Percentiles rank a stretch among this genome's conserved stretches.
Evolutionary conservation across 2,888 invertebrate genomes (phyloP).

Genomic region (Andrena chrysosceles): DNA sequence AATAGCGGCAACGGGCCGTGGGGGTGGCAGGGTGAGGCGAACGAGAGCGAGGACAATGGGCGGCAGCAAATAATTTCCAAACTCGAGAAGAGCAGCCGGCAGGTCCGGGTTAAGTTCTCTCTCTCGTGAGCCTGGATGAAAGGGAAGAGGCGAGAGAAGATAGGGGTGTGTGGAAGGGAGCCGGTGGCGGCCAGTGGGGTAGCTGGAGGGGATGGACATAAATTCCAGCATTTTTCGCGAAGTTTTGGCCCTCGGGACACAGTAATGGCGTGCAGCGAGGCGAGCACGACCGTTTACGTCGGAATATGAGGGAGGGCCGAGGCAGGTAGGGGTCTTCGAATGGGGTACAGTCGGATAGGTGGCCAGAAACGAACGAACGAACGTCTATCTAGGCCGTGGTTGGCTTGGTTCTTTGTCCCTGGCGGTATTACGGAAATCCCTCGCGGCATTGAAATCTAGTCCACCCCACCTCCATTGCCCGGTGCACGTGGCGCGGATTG

Average conservation of each 20-base stretch:
- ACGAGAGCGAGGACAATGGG: conserved; percentile 70
- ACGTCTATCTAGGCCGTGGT: conserved; percentile 58
- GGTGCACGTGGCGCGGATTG: conserved; percentile 24
- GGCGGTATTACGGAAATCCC: conserved; percentile 53
- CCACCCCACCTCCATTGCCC: conserved; percentile 16
- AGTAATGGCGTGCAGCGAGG: conserved; percentile 80
- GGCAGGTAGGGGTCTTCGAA: conserved; percentile 47
- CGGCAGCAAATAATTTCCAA: conserved; percentile 74
- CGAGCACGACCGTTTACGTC: conserved; percentile 79
- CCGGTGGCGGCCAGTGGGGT: conserved; percentile 37
- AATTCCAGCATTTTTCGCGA: conserved; percentile 81
- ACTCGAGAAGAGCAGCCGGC: conserved; percentile 67
- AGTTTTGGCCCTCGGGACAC: conserved; percentile 81
- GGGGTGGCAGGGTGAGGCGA: conserved; percentile 12
- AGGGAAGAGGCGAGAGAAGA: conserved; percentile 51
- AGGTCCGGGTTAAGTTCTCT: conserved; percentile 67
- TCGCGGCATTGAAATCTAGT: conserved; percentile 52
- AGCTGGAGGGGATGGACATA: conserved; percentile 70
- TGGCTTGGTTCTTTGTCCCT: conserved; percentile 48
- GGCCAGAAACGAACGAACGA: conserved; percentile 55
- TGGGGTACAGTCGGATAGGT: conserved; percentile 35
- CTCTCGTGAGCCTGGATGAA: conserved; percentile 47
- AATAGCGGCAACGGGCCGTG: conserved; percentile 70
- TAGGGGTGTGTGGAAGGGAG: conserved; percentile 44
- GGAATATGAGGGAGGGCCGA: conserved; percentile 74